Percentiles rank a stretch among this genome's conserved stretches.
Conservation (phyloP, 2,888 invertebrate species). For the Ferrisia virgata region DNA sequence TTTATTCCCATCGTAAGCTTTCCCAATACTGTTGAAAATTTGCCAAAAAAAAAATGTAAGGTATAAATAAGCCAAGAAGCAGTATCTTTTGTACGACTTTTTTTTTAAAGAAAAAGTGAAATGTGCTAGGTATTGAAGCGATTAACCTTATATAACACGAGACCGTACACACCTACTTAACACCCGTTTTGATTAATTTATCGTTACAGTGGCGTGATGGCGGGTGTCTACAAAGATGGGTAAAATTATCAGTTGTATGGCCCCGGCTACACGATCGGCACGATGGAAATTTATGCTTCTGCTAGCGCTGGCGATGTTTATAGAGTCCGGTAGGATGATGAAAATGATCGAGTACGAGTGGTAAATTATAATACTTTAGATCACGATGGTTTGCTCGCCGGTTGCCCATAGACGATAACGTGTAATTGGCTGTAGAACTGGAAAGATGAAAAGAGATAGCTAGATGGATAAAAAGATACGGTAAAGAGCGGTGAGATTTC, state of each 20-base stretch:
- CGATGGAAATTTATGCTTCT: neutral
- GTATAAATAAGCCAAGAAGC: no score
- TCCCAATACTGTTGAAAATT: no score
- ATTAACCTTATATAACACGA: no score
- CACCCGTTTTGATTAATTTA: neutral
- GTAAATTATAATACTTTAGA: neutral
- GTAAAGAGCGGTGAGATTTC: no score
- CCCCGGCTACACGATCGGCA: neutral
- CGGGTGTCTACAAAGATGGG: neutral
- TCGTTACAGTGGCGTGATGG: neutral
- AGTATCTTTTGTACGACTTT: no score
- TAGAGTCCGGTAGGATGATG: neutral
- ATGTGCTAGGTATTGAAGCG: no score
- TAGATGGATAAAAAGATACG: no score
- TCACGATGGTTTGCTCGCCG: neutral
- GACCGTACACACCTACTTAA: neutral
- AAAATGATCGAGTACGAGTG: neutral
- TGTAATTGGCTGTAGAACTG: neutral
- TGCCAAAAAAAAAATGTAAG: no score
- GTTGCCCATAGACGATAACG: neutral
- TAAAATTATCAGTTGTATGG: neutral
- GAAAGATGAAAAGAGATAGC: no score
- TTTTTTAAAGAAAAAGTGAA: no score
- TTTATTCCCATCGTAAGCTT: no score
- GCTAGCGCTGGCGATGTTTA: no score